These are phyloP conservation scores for Holothuria glaberrima DNA, from an alignment of 35 echinoderm and acorn worm genomes.

Conservation along the genomic window DNA sequence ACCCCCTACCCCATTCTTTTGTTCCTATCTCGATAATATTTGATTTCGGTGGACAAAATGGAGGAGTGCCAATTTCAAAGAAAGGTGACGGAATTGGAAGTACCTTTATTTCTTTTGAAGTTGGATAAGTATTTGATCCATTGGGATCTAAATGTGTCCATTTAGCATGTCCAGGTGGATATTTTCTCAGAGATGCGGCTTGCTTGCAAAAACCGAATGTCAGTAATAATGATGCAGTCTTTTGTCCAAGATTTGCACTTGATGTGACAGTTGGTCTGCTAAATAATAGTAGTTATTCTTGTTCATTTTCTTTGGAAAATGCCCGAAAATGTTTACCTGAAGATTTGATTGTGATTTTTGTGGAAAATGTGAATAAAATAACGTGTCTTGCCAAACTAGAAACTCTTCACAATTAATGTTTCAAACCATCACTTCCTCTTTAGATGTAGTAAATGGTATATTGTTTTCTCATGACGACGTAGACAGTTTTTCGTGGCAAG, in stretches of 20 bases:
- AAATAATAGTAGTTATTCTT: not conserved
- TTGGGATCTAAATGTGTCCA: not conserved
- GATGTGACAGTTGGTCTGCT: not conserved
- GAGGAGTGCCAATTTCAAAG: not conserved
- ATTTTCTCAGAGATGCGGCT: not conserved
- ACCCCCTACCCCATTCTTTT: not conserved
- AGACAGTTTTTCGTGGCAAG: not conserved
- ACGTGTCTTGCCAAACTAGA: not conserved
- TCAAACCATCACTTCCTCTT: not conserved
- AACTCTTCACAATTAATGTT: not conserved
- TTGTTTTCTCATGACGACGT: not conserved
- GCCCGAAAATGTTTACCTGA: not conserved
- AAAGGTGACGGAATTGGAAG: not conserved
- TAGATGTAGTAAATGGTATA: not conserved
- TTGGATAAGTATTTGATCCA: slow-evolving; percentile 44
- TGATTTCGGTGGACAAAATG: slow-evolving; percentile 23
- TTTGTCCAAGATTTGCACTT: not conserved
- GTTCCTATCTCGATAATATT: slow-evolving; percentile 41
- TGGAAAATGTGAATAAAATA: not conserved
- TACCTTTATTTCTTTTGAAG: not conserved
- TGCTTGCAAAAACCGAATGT: not conserved
- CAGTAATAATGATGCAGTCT: not conserved
- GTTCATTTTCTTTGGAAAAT: not conserved
- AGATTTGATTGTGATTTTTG: not conserved
- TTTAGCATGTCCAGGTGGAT: slow-evolving; percentile 21